Base-by-base conservation (phyloP, 2,113 vertebrate genomes). In the Solea solea region DNA sequence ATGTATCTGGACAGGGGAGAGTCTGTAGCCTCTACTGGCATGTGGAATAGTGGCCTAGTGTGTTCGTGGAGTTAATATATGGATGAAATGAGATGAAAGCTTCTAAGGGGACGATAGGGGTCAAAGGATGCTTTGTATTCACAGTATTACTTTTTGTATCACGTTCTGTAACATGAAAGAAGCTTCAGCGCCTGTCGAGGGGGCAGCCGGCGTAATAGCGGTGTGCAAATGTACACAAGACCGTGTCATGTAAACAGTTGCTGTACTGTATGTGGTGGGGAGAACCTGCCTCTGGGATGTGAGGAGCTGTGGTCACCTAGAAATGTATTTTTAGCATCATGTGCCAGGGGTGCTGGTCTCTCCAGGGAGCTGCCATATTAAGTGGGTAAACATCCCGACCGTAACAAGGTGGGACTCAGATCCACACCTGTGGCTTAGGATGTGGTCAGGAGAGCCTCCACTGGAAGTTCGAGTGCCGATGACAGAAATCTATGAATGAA, bases 321-420 rank as follows among this genome's bases (percentile, higher is more conserved):
- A 58, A 55, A 48, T 48, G n/a, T 83, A 75, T 80, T 78, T 89
- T 88, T 90, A 85, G 76, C 73, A 52, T 76, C 69, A 4, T 50
- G 62, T 16, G 66, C 48, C 71, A 80, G 72, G 87, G 69, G 83
- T 84, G 87, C 74, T 72, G 78, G 66, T 67, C 82, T 58, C 85
- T 58, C 15, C 4, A 72, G 82, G 82, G 81, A 75, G 62, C 56
- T 16, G 41, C 65, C 67, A 13, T 41, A 48, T 60, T 86, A 86
- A 90, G 88, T 87, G 74, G 85, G 87, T 83, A 90, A 92, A 92
- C 89, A 91, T 74, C 78, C 83, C 74, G 70, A 21, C 67, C 74
- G 21, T 87, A 88, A 91, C 74, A 84, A 89, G 85, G 85, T 85
- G 81, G 59, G 81, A 90, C 79, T 80, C 66, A 80, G 76, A 74